These are phyloP conservation scores for Apocrypta bakeri DNA, from an alignment of 1,140 invertebrate genomes.

Conservation along the genomic window DNA sequence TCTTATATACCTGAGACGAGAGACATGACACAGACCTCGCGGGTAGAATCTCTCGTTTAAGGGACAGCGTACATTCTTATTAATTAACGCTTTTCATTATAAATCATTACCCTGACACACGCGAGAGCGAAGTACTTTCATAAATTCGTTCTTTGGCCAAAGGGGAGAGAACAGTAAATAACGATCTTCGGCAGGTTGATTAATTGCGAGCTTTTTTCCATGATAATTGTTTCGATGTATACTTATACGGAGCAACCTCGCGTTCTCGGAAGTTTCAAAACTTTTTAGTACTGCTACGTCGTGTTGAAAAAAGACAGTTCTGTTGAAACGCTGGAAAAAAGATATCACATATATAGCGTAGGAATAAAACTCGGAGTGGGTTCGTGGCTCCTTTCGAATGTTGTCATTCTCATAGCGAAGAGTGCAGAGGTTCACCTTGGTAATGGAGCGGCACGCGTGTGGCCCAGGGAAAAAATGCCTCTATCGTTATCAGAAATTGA, in stretches of 20 bases:
- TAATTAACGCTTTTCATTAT: conserved; percentile 28
- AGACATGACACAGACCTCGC: neutral
- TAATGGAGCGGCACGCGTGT: neutral
- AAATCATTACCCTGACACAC: conserved; percentile 15
- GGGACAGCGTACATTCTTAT: conserved; percentile 15
- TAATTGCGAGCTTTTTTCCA: neutral
- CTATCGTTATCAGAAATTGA: conserved; percentile 27
- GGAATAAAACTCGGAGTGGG: too few relatives aligned
- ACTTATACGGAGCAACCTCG: neutral
- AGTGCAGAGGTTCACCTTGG: conserved; percentile 22
- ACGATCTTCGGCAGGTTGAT: neutral
- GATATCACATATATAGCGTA: neutral
- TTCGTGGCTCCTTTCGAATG: conserved; percentile 25
- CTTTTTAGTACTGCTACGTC: neutral
- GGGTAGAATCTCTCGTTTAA: neutral
- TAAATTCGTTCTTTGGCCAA: neutral
- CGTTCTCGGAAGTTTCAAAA: neutral
- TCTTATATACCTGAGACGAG: neutral
- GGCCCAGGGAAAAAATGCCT: conserved; percentile 8
- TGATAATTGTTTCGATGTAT: neutral
- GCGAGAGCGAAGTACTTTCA: neutral
- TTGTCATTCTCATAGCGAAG: conserved; percentile 15
- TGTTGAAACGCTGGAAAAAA: neutral
- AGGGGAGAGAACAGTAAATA: neutral
- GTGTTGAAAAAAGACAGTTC: neutral